A percentile compares a stretch with the other conserved stretches of the same genome.
Evolutionary conservation across 2,113 vertebrate genomes (phyloP).

Genomic region (Cephalopholis sonnerati): DNA sequence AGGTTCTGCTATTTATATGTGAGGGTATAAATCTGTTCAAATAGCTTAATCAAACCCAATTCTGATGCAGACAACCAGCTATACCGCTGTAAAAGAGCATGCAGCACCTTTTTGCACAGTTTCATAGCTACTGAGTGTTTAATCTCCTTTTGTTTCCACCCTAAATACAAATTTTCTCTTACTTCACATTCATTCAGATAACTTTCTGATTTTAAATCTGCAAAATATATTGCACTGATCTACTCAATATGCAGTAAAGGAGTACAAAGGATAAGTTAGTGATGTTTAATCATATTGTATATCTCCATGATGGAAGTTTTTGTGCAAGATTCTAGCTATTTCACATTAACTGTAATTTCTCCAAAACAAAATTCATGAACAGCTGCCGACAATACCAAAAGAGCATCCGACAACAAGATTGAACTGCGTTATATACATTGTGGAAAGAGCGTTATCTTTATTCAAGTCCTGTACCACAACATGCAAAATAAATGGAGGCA

Average conservation of each 20-base stretch:
- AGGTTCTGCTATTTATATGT: neutral
- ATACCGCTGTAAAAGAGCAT: neutral
- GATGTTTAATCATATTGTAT: neutral
- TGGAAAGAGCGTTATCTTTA: neutral
- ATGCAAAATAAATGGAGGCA: neutral
- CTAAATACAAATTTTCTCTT: neutral
- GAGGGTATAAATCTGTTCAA: constrained; percentile 1
- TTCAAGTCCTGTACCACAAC: neutral
- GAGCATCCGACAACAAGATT: neutral
- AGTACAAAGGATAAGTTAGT: neutral
- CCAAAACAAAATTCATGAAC: neutral
- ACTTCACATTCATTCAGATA: neutral
- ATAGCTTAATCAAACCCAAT: neutral
- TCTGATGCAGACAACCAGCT: neutral
- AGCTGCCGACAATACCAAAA: neutral
- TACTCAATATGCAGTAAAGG: neutral
- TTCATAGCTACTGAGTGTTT: neutral
- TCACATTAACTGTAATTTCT: neutral
- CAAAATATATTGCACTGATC: neutral
- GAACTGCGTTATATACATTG: neutral
- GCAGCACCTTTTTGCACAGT: neutral
- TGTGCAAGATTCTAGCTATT: neutral
- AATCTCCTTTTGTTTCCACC: neutral
- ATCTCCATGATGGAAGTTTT: neutral
- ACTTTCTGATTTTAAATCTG: neutral